phyloP scores from a whole-genome alignment of 2,113 vertebrate species.

The Nycticryphes semicollaris region DNA sequence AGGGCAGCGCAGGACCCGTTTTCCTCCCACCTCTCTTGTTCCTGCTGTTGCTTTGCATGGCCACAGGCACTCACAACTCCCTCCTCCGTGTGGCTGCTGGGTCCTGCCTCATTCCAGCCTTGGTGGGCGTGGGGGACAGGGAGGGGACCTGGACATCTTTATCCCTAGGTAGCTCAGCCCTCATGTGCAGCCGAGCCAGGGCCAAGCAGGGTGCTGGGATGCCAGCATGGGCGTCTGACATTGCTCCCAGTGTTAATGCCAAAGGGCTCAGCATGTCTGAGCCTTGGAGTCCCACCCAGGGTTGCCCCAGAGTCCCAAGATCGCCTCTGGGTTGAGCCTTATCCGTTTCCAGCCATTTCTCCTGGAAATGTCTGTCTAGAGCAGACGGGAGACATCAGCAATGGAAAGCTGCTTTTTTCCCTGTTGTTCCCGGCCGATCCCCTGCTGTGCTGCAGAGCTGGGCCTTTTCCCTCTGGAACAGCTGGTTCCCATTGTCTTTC shows the following conservation, averaged over 20 bases:
- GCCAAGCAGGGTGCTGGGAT: not conserved
- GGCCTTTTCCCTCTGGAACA: not conserved
- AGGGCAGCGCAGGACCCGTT: not conserved
- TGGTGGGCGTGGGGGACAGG: not conserved
- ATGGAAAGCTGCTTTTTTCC: not conserved
- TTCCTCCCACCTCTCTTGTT: not conserved
- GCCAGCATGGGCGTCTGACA: rapidly evolving
- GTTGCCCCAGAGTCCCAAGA: not conserved
- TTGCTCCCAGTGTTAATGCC: not conserved
- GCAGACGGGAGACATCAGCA: not conserved
- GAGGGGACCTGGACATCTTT: not conserved
- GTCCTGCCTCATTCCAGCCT: not conserved
- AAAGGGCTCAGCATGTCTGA: not conserved
- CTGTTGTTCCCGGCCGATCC: not conserved
- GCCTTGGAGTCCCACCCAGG: not conserved
- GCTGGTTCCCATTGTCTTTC: not conserved
- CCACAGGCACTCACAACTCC: not conserved
- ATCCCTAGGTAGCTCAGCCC: not conserved
- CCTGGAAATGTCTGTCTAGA: not conserved
- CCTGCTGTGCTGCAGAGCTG: not conserved
- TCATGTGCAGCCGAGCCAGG: not conserved
- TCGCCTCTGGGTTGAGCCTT: not conserved
- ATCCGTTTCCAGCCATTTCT: not conserved
- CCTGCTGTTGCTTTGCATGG: not conserved
- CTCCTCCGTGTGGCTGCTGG: not conserved